These are phyloP conservation scores for Clarias macrocephalus DNA, from an alignment of 2,113 vertebrate species.

Conservation along the genomic window DNA sequence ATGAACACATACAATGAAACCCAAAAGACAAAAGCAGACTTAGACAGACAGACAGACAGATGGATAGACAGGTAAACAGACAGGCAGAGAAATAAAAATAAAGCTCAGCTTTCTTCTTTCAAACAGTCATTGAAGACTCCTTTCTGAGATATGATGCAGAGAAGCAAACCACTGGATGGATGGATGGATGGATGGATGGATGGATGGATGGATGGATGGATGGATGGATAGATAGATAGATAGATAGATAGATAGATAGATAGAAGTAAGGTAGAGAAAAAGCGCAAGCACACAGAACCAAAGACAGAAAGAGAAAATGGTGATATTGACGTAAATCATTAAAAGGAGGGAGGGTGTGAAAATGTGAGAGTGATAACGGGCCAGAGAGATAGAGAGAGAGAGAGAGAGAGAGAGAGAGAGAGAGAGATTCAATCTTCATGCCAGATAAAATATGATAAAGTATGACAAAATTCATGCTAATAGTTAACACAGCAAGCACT, in stretches of 20 bases:
- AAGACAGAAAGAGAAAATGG: conserved; percentile 16
- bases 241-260: neutral
- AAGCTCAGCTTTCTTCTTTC: neutral
- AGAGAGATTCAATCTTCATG: conserved; percentile 35
- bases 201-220: conserved; percentile 1
- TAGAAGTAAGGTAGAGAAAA: neutral
- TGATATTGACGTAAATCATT: conserved; percentile 18
- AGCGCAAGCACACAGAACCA: conserved; percentile 40
- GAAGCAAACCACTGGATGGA: neutral
- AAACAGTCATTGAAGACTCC: neutral
- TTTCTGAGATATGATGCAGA: neutral
- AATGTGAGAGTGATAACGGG: conserved; percentile 28
- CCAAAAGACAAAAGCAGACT: neutral
- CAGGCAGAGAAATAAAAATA: neutral
- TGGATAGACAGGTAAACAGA: neutral
- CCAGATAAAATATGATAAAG: conserved; percentile 27
- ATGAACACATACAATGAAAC: conserved; percentile 21
- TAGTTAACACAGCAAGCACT: conserved; percentile 15
- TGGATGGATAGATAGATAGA: neutral
- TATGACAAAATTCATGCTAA: conserved; percentile 15
- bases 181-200: conserved; percentile 43
- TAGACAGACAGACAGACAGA: neutral
- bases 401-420: conserved; percentile 9
- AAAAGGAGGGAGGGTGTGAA: conserved; percentile 34
- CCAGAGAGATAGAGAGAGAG: neutral